A percentile compares a stretch with the other conserved stretches of the same genome.
These are phyloP conservation scores for Neosilurus mollespiculum DNA, from an alignment of 2,797 vertebrate genomes.

Conservation along the genomic window DNA sequence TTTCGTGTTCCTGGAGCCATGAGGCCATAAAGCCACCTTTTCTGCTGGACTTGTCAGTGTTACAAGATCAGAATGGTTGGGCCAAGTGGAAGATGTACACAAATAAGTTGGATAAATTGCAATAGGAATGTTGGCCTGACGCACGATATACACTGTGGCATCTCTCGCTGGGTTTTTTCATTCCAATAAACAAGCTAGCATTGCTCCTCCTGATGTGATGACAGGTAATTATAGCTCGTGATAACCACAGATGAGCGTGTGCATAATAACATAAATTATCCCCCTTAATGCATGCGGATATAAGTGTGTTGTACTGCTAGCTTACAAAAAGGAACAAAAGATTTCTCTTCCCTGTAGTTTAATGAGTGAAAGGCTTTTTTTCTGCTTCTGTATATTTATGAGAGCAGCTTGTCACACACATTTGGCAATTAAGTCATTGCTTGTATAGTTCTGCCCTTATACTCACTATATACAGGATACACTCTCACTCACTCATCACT, in stretches of 20 bases:
- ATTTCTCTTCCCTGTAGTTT: background rate
- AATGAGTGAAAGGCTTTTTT: background rate
- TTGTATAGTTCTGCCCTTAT: background rate
- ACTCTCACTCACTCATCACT: no score
- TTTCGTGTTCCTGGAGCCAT: constrained; percentile 48
- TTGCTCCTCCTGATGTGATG: background rate
- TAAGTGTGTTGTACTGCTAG: background rate
- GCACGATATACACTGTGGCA: no score
- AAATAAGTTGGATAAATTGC: background rate
- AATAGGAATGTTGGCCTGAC: background rate
- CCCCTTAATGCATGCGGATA: background rate
- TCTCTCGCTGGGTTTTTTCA: background rate
- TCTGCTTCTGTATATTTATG: background rate
- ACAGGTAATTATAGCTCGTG: constrained; percentile 36
- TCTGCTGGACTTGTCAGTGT: constrained; percentile 35
- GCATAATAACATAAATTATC: background rate
- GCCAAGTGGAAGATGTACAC: background rate
- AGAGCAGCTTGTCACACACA: background rate
- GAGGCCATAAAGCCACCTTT: constrained; percentile 59
- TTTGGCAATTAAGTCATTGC: background rate
- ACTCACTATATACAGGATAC: background rate
- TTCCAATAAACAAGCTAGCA: constrained; percentile 12
- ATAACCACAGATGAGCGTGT: background rate
- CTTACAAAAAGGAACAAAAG: background rate
- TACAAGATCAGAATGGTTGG: background rate